Evolutionary conservation across 2,797 vertebrate species (phyloP), one percentile per base, ranked within the genome.

Genomic region (Acridotheres tristis): DNA sequence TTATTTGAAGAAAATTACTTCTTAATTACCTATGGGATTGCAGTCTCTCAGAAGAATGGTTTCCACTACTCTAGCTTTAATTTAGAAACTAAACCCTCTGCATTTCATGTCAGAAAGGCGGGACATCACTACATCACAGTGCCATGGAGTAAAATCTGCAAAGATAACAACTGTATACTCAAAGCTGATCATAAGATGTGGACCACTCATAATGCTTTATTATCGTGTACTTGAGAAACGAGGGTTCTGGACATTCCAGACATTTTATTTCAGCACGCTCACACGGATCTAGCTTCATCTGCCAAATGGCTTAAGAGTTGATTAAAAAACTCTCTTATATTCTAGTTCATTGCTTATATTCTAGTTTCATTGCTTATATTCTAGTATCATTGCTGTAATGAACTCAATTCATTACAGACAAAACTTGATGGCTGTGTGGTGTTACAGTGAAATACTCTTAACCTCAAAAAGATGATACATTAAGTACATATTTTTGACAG

Each of bases 1-100:
- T 47, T 93, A 53, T 58, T 85, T 71, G 74, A 92, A 96, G 45
- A 72, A 85, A 85, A 90, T 67, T 27, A 74, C n/a, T 69, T 83
- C 27, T 76, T 85, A 67, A 87, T 90, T 83, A 88, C 55, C 48
- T 77, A 0, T 22, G 25, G 83, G 43, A 55, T 32, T 91, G 30
- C 38, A 80, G 57, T 57, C n/a, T 95, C 57, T 53, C 76, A 71
- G 50, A 80, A 88, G 48, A 89, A 91, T 32, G 5, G 29, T 77
- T 96, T 90, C 26, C 45, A 83, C 54, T 69, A 63, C 54, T 53
- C 40, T 45, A 65, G 59, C 54, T 55, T 36, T 45, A 65, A 85
- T 76, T 89, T 77, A 7, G 15, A 88, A 89, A 87, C 29, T 18
- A 73, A 88, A 61, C 11, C 8, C 20, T 59, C 51, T 42, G 42